These are phyloP conservation scores for Neoniphon sammara DNA, from an alignment of 2,797 vertebrate genomes.

Conservation along the genomic window DNA sequence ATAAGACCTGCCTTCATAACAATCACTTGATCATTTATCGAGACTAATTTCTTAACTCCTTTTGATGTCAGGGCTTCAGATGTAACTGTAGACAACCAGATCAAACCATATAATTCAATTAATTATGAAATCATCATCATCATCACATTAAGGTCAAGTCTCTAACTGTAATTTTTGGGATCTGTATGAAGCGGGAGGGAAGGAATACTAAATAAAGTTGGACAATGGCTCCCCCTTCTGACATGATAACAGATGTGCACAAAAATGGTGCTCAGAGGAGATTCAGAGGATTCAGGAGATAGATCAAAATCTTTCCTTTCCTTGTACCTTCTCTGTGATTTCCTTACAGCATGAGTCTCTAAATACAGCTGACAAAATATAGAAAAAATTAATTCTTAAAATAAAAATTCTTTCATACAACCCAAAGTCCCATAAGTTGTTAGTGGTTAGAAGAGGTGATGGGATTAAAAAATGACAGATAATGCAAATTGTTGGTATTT, in stretches of 20 bases:
- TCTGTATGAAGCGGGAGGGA: background rate
- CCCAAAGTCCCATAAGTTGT: no score
- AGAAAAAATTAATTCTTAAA: background rate
- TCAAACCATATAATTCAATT: background rate
- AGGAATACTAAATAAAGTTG: slow-evolving; percentile 14
- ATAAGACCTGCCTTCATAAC: background rate
- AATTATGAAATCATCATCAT: background rate
- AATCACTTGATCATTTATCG: slow-evolving; percentile 1
- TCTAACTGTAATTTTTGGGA: background rate
- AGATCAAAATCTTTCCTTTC: no score
- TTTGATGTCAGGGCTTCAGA: background rate
- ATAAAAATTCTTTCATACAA: no score
- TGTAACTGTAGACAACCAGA: no score
- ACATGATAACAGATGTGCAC: background rate
- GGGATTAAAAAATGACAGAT: no score
- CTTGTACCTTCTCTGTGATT: background rate
- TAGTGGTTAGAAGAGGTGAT: no score
- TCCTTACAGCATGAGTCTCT: background rate
- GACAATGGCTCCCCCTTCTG: slow-evolving; percentile 61
- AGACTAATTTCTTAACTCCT: background rate
- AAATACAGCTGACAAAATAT: background rate
- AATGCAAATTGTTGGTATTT: no score
- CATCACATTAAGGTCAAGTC: background rate
- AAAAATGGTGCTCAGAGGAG: background rate
- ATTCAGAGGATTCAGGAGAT: no score